Evolutionary conservation across 1,140 invertebrate genomes (phyloP), one percentile per base, ranked within the genome.

Genomic region (Aricia agestis): DNA sequence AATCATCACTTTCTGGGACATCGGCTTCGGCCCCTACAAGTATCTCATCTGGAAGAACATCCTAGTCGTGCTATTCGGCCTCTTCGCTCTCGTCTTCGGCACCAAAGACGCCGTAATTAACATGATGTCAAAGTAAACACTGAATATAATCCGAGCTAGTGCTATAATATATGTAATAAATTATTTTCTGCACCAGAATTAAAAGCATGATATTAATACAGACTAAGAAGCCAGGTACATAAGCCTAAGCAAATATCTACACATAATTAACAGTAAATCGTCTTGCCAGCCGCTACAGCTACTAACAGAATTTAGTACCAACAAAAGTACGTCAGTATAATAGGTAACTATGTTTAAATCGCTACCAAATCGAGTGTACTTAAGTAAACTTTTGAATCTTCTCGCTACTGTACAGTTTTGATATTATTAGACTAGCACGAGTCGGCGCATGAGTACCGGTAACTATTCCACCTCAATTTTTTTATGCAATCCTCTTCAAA

Each of bases 21-120:
- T 93, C 68, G 96, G 96, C 11, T 96, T 96, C 61, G 95, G 95
- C 9, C 86, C 87, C 5, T 93, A 81, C 67, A 94, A 96, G 68
- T 96, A 94, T 94, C 93, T 96, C n/a, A 90, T 96, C 2, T 93
- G 94, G 88, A 97, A 97, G 82, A 96, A 98, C 84, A 72, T 95
- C n/a, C 70, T 95, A 9, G 94, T 98, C 25, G 82, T 93, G 10
- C 78, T 95, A 5, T 95, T 97, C 76, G 97, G 97, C 6, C 32
- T 97, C 0, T 87, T 95, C 63, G 96, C 96, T 1, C 92, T 98
- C 65, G 77, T 97, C 66, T 97, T 97, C 77, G 97, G 97, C 63
- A 96, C 97, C 36, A 95, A 94, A 79, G 94, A 93, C 15, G 96
- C 96, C 36, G 88, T 97, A 17, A 75, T 89, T n/a, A 94, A 95